Evolutionary conservation across 1,140 invertebrate species (phyloP).

Genomic region (Drosophila subobscura): DNA sequence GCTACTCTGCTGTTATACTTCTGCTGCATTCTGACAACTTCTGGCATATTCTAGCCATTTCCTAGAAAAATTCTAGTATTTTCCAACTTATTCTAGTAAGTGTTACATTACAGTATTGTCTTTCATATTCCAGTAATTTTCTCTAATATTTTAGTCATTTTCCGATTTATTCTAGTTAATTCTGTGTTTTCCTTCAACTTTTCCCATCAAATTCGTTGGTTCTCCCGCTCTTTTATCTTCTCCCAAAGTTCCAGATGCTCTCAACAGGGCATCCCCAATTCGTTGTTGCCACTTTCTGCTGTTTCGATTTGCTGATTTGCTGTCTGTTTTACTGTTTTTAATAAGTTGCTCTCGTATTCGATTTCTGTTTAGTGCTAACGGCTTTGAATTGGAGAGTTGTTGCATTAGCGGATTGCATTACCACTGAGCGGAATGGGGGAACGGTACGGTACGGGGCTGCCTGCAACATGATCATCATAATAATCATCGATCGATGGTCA

Average conservation of each 20-base stretch:
- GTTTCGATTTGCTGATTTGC: slow-evolving; percentile 62
- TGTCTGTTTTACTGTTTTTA: slow-evolving; percentile 44
- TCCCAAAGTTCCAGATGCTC: neutral
- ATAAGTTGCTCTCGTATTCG: slow-evolving; percentile 56
- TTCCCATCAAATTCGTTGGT: too few species aligned
- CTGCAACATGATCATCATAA: slow-evolving; percentile 33
- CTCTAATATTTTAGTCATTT: too few species aligned
- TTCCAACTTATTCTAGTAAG: neutral
- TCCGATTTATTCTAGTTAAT: neutral
- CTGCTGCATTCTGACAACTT: too few species aligned
- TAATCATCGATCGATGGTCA: slow-evolving; percentile 34
- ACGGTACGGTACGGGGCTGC: neutral
- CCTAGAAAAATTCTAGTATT: neutral
- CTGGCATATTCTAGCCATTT: too few species aligned
- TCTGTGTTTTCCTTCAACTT: too few species aligned
- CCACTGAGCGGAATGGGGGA: slow-evolving; percentile 31
- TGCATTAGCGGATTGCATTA: slow-evolving; percentile 61
- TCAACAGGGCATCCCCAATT: slow-evolving; percentile 8
- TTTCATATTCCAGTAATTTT: too few species aligned
- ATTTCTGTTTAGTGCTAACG: slow-evolving; percentile 67
- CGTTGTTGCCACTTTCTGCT: neutral
- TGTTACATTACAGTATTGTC: neutral
- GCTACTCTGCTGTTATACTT: too few species aligned
- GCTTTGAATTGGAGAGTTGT: slow-evolving; percentile 63
- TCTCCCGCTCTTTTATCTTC: too few species aligned